Base-by-base conservation (phyloP, 2,888 invertebrate species). In the Tetragonula carbonaria region DNA sequence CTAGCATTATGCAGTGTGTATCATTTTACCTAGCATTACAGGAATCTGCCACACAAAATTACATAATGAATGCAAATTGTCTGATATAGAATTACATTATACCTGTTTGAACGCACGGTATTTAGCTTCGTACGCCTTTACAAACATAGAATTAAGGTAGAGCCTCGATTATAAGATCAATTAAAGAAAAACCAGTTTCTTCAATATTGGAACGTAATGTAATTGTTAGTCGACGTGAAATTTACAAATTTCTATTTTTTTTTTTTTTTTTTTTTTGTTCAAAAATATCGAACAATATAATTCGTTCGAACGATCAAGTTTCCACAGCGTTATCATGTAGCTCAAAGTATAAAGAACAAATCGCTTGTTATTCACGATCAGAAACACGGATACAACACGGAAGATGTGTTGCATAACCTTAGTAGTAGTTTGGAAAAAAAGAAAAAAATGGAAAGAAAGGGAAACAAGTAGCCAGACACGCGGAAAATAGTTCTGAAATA, bases 321-420 rank as follows among this genome's bases (percentile, higher is more conserved):
- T 59, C 57, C 14, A 5, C 57, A 13, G n/a, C 57, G n/a, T 57
- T n/a, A 5, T 5, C n/a, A 50, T 50, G 14, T 13, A 28, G 28
- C 28, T 50, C 13, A 18, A 62, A 50, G 1, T 21, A 50, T 23
- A 13, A 57, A 68, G n/a, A 57, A 2, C 57, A 59, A 68, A 71
- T 66, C 45, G 38, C 14, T 8, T 11, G 21, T 38, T 13, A 21
- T 13, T 65, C 18, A 21, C 18, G 50, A 50, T 63, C 57, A 8
- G 21, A 63, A 75, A 75, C 68, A 63, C 79, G 83, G 68, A 80
- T 80, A 67, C 16, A 70, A 65, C 68, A 74, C 28, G 68, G 59
- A 82, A 50, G 57, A 13, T 28, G 65, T 11, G 33, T 88, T 86
- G 62, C 62, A 51, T 74, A 87, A 87, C 65, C 70, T 38, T 57